Base-by-base conservation (phyloP, 2,888 invertebrate genomes). In the Chymomyza fuscimana region DNA sequence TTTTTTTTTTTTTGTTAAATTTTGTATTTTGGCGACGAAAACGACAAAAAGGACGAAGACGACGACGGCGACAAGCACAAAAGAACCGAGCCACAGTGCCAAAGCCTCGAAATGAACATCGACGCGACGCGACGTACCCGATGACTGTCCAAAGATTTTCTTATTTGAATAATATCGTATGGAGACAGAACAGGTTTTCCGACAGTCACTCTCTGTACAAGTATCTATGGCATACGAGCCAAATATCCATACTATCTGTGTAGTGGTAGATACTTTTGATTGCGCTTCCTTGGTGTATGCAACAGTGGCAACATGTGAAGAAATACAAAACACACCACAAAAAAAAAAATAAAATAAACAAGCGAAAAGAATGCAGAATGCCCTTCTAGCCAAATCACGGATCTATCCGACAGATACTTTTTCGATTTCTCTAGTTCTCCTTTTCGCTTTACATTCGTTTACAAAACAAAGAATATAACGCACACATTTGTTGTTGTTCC, bases 141-240 rank as follows among this genome's bases (percentile, higher is more conserved):
- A 56, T 71, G 67, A 59, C 70, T 54, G 73, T 12, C 12, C 72
- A 62, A 65, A 65, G 82, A 74, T 88, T 86, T 84, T 84, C 83
- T 83, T 87, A 86, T 84, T 84, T 84, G 80, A 84, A 84, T 86
- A 86, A 86, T 77, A 81, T 82, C 80, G 88, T 81, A 79, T 81
- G 71, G 12, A 46, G 40, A 12, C 40, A 46, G 81, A 83, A 83
- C 83, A 88, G 83, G 88, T 84, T 88, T 83, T 87, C 83, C 79
- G 81, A 81, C 73, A 82, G 78, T 73, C 79, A 68, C 72, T 16
- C 52, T 54, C 16, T 56, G 25, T 25, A 25, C 32, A 32, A 32
- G 25, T 29, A 16, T 16, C 40, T 46, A 46, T 46, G 40, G 40
- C 5, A 32, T 32, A 32, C 32, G 7, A 32, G 32, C 40, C 40